These are phyloP conservation scores for Engystomops pustulosus DNA, from an alignment of 2,113 vertebrate genomes.

Conservation along the genomic window DNA sequence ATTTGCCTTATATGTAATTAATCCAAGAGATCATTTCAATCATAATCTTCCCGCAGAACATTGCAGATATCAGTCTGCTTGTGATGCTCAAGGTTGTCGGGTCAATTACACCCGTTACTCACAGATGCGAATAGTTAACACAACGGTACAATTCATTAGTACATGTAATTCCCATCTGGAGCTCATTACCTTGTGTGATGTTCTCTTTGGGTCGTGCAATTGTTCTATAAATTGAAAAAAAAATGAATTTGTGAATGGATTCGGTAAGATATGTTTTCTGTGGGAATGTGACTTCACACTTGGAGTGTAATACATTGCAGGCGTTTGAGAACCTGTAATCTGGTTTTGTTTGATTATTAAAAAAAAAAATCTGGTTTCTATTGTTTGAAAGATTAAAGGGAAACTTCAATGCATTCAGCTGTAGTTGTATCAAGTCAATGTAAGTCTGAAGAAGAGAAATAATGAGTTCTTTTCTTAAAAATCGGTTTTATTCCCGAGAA, in stretches of 20 bases:
- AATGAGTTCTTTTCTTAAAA: too few relatives aligned
- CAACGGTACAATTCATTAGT: slow-evolving; percentile 56
- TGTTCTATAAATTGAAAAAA: slow-evolving; percentile 8
- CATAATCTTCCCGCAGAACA: slow-evolving; percentile 31
- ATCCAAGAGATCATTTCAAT: slow-evolving; percentile 40
- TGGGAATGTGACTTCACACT: slow-evolving; percentile 12
- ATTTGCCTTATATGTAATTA: slow-evolving; percentile 13
- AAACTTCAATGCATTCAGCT: too few relatives aligned
- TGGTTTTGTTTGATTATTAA: too few relatives aligned
- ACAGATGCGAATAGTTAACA: slow-evolving; percentile 57
- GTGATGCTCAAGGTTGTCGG: slow-evolving; percentile 48
- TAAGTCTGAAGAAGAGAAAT: too few relatives aligned
- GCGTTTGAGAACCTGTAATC: neutral
- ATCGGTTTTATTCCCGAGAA: too few relatives aligned
- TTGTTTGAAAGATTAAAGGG: too few relatives aligned
- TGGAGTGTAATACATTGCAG: neutral
- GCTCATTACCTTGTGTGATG: slow-evolving; percentile 44
- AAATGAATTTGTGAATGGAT: neutral
- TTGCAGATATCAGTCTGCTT: slow-evolving; percentile 29
- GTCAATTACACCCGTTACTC: slow-evolving; percentile 54
- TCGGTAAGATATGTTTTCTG: neutral
- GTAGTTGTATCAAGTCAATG: too few relatives aligned
- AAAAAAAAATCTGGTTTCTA: too few relatives aligned
- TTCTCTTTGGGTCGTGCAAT: slow-evolving; percentile 15
- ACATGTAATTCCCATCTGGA: slow-evolving; percentile 57